Base-by-base conservation (phyloP, 2,888 invertebrate genomes). In the Xestia sexstrigata region DNA sequence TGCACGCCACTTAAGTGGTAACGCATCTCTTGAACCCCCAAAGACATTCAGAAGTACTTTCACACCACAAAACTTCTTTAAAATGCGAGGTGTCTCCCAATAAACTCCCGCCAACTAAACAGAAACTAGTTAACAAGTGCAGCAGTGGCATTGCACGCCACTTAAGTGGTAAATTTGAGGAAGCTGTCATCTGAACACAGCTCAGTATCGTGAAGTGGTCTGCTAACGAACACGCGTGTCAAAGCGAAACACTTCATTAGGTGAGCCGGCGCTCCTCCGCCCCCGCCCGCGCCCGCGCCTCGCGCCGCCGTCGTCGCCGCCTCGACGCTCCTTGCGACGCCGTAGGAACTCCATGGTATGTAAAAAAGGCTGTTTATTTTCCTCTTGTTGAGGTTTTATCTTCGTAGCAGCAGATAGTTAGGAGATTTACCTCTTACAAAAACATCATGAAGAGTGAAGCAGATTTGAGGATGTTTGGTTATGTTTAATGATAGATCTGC, bases 161-260 rank as follows among this genome's bases (percentile, higher is more conserved):
- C 95, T 95, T 95, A 95, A 95, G 96, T 96, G 95, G 93, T 95
- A 95, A 95, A 95, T 94, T 95, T 92, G 94, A 95, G 95, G 95
- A 94, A 95, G 94, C 93, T 95, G 95, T 95, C 95, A 95, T 94
- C 94, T 95, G 95, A 95, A 93, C 95, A 93, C 92, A 93, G 92
- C 92, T 93, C 93, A 94, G 90, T 93, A 92, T 90, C 91, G 90
- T 95, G 92, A 93, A 96, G 96, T 95, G 95, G 95, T 95, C 94
- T 93, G 96, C 95, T 96, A 96, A 96, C 96, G 96, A 96, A 96
- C 95, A 95, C 95, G 95, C 96, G 96, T 96, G 96, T 96, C 96
- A 96, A 96, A 96, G 96, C 95, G 95, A 95, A 94, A 95, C 96
- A 96, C 96, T 96, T 96, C 96, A 96, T 96, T 96, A 96, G 95